A percentile compares a stretch with the other conserved stretches of the same genome.
These are phyloP conservation scores for Plumapathes pennacea DNA, from an alignment of 92 coral and sea anemone genomes.

Conservation along the genomic window DNA sequence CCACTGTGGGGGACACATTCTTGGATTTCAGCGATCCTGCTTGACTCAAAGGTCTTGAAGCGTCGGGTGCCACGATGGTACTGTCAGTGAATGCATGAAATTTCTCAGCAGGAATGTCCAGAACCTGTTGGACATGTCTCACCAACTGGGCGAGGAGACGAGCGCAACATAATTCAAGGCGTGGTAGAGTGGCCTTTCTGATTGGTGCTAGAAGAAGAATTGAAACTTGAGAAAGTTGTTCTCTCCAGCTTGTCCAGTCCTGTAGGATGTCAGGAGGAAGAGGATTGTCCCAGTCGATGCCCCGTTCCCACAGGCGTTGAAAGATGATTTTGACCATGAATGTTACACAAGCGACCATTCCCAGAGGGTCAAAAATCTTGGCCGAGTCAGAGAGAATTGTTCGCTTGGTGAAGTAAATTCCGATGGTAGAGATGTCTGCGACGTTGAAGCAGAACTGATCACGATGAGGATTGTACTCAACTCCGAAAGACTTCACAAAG, in stretches of 20 bases:
- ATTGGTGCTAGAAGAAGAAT: constrained; percentile 2
- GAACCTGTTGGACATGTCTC: not conserved
- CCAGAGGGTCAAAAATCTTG: no score
- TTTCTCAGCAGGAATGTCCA: no score
- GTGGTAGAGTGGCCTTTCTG: constrained; percentile 3
- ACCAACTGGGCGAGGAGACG: constrained; percentile 4
- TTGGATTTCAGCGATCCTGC: constrained; percentile 13
- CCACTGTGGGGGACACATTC: no score
- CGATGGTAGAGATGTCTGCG: not conserved
- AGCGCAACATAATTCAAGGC: constrained; percentile 9
- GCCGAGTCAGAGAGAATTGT: constrained; percentile 7
- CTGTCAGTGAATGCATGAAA: constrained; percentile 2
- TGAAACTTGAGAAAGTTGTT: constrained; percentile 13
- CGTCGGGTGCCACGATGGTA: constrained; percentile 6
- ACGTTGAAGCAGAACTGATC: constrained; percentile 20
- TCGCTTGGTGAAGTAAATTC: constrained; percentile 20
- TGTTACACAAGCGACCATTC: constrained; percentile 13
- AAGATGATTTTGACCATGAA: constrained; percentile 25
- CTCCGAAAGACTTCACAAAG: constrained; percentile 23
- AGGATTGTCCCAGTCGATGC: constrained; percentile 4
- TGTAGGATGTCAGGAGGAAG: constrained; percentile 5
- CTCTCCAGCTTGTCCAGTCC: constrained; percentile 24
- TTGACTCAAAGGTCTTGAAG: constrained; percentile 12
- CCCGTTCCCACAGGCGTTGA: constrained; percentile 11
- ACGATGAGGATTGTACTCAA: constrained; percentile 8